Percentiles rank a stretch among this genome's conserved stretches.
These are phyloP conservation scores for Papilio polyxenes DNA, from an alignment of 1,140 invertebrate species.

Conservation along the genomic window DNA sequence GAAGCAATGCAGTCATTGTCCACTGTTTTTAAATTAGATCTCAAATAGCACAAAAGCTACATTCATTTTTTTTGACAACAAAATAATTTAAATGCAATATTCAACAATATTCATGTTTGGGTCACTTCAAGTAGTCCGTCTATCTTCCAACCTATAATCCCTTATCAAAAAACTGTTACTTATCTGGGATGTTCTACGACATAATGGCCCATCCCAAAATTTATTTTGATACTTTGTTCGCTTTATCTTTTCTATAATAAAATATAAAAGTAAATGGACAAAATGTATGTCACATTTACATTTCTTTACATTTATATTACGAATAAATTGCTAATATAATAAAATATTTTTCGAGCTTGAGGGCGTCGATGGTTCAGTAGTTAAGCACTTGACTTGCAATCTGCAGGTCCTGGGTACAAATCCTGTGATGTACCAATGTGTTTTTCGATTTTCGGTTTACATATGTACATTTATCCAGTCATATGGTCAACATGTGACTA, in stretches of 20 bases:
- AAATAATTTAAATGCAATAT: not conserved
- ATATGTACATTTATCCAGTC: no score
- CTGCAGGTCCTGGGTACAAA: no score
- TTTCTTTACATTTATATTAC: not conserved
- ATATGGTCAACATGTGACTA: no score
- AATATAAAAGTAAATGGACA: constrained; percentile 5
- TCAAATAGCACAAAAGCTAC: not conserved
- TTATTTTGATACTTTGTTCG: constrained; percentile 18
- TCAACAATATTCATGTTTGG: not conserved
- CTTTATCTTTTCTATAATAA: constrained; percentile 5
- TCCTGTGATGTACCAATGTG: no score
- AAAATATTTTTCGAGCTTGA: no score
- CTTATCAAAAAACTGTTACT: constrained; percentile 21
- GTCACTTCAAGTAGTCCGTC: not conserved
- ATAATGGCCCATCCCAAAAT: constrained; percentile 24
- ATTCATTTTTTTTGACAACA: not conserved
- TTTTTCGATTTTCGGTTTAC: no score
- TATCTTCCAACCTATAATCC: constrained; percentile 1
- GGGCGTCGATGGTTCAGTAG: no score
- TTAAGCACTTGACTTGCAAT: no score
- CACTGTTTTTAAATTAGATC: not conserved
- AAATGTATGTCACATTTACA: not conserved
- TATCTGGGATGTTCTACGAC: constrained; percentile 6
- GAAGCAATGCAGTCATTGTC: no score
- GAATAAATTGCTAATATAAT: not conserved